Conservation (phyloP, 2,888 invertebrate species). For the Campopleginae sp. region DNA sequence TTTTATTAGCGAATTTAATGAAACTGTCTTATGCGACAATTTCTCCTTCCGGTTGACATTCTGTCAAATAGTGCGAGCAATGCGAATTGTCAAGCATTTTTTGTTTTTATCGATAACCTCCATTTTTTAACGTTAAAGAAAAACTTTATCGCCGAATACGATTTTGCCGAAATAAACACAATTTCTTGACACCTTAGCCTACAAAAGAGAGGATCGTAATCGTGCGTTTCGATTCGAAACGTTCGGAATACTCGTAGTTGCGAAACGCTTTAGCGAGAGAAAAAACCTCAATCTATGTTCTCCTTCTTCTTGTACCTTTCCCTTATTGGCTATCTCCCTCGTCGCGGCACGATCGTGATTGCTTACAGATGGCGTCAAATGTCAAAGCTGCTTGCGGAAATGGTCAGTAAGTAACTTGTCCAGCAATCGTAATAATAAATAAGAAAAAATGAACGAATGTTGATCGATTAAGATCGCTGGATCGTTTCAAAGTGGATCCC, state of each 20-base stretch:
- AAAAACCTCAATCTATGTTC: neutral
- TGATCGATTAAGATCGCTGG: neutral
- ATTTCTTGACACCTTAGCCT: neutral
- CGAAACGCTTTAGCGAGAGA: neutral
- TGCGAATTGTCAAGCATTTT: neutral
- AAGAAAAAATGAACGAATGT: neutral
- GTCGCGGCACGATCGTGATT: neutral
- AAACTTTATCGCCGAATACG: neutral
- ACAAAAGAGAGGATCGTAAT: neutral
- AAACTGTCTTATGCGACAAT: constrained; percentile 15
- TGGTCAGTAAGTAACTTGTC: neutral
- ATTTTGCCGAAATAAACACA: neutral
- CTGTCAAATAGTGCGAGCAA: neutral
- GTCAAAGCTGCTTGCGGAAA: neutral
- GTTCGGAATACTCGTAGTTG: neutral
- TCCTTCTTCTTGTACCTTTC: neutral
- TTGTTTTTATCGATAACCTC: neutral
- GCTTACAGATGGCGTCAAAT: constrained; percentile 10
- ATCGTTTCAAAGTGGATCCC: neutral
- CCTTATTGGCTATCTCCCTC: neutral
- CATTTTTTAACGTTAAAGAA: neutral
- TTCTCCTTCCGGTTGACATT: neutral
- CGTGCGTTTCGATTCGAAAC: neutral
- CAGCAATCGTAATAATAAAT: neutral
- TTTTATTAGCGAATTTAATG: neutral